A percentile compares a stretch with the other conserved stretches of the same genome.
Evolutionary conservation across 2,113 vertebrate genomes (phyloP).

Genomic region (Lathamus discolor): DNA sequence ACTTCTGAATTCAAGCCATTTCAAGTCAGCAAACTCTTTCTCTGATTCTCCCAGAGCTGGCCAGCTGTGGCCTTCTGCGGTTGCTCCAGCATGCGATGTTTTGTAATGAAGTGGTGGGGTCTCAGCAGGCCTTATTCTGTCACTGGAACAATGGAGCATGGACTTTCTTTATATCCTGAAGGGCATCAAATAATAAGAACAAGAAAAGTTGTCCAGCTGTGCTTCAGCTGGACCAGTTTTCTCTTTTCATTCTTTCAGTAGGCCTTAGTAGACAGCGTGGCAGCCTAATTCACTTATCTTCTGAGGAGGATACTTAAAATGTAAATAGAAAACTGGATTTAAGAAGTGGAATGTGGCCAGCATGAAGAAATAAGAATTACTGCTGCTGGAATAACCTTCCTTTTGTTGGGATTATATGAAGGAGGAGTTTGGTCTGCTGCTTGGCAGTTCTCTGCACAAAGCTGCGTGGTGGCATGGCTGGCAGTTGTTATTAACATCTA

Average conservation of each 20-base stretch:
- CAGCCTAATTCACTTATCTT: constrained; percentile 5
- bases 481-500: constrained; percentile 33
- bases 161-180: constrained; percentile 44
- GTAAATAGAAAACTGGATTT: constrained; percentile 6
- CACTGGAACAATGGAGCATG: constrained; percentile 5
- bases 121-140: constrained; percentile 44
- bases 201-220: constrained; percentile 46
- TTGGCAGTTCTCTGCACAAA: not conserved
- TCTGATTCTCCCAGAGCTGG: not conserved
- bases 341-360: not conserved
- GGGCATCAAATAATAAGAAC: constrained; percentile 27
- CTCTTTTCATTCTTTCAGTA: not conserved
- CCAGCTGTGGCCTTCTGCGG: constrained; percentile 7
- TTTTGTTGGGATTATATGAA: not conserved
- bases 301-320: not conserved
- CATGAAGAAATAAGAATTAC: not conserved
- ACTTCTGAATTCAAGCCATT: not conserved
- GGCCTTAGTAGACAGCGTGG: not conserved
- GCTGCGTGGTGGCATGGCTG: not conserved
- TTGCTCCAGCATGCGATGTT: not conserved
- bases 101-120: constrained; percentile 8
- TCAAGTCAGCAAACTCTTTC: not conserved
- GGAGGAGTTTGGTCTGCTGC: not conserved
- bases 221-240: constrained; percentile 21
- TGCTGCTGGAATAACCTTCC: not conserved